Percentiles rank a stretch among this genome's conserved stretches.
These are phyloP conservation scores for Acropora yongei DNA, from an alignment of 64 coral and sea anemone species.

Conservation along the genomic window DNA sequence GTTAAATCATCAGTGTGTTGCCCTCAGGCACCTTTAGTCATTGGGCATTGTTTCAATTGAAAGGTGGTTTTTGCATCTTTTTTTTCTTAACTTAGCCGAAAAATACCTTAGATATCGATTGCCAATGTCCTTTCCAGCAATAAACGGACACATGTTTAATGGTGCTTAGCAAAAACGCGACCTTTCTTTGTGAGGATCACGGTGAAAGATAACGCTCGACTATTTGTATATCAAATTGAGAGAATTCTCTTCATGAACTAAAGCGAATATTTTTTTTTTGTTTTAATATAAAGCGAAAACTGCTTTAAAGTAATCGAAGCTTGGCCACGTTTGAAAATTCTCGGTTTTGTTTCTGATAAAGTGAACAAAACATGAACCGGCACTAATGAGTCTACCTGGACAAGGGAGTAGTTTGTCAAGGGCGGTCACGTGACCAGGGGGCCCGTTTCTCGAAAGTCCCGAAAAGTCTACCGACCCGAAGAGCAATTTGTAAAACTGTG, in stretches of 20 bases:
- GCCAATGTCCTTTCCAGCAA: neutral
- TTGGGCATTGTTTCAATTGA: too few relatives aligned
- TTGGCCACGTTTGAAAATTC: neutral
- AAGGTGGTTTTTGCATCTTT: too few relatives aligned
- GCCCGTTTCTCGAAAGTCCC: too few relatives aligned
- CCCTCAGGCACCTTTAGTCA: too few relatives aligned
- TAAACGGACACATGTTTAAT: neutral
- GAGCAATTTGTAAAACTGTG: too few relatives aligned
- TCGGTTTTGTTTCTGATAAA: neutral
- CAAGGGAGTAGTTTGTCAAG: neutral
- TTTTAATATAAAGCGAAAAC: neutral
- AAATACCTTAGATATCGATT: neutral
- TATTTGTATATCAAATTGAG: neutral
- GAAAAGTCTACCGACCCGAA: too few relatives aligned
- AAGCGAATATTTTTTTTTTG: neutral
- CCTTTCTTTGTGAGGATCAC: neutral
- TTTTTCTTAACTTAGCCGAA: neutral
- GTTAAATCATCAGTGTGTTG: too few relatives aligned
- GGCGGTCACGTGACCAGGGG: neutral
- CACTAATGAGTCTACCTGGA: neutral
- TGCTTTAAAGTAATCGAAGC: neutral
- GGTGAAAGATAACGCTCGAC: neutral
- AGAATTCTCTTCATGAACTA: neutral
- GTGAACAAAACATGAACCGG: neutral
- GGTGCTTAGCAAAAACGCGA: neutral